Conservation (phyloP, 2,113 vertebrate species). For the Cololabis saira region DNA sequence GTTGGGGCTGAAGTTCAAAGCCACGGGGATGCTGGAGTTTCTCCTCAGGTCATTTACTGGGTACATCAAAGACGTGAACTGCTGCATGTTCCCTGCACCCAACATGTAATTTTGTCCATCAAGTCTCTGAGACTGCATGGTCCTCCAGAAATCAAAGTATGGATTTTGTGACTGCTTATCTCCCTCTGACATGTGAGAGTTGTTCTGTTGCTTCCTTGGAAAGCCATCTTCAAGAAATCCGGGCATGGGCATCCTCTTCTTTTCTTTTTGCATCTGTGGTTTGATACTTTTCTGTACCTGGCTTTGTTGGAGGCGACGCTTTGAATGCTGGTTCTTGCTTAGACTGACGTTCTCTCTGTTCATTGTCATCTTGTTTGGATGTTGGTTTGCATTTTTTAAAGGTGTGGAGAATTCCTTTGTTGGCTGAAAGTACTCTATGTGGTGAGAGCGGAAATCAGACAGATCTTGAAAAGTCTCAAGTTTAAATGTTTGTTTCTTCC, state of each 20-base stretch:
- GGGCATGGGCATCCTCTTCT: slow-evolving; percentile 38
- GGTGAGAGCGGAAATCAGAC: slow-evolving; percentile 42
- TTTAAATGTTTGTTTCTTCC: slow-evolving; percentile 36
- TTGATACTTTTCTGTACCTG: slow-evolving; percentile 56
- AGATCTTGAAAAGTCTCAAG: slow-evolving; percentile 45
- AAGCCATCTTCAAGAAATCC: slow-evolving; percentile 38
- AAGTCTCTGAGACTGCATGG: slow-evolving; percentile 43
- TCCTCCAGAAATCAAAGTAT: slow-evolving; percentile 47
- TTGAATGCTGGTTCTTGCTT: slow-evolving; percentile 48
- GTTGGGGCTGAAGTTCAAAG: slow-evolving; percentile 64
- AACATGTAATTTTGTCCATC: slow-evolving; percentile 34
- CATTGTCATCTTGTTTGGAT: slow-evolving; percentile 50
- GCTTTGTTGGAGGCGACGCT: slow-evolving; percentile 45
- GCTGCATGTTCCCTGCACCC: slow-evolving; percentile 28
- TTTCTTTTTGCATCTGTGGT: slow-evolving; percentile 61
- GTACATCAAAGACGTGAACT: slow-evolving; percentile 49
- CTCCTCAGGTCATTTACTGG: slow-evolving; percentile 51
- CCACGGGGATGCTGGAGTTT: slow-evolving; percentile 16
- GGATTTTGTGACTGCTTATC: slow-evolving; percentile 52
- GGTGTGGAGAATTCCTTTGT: slow-evolving; percentile 32
- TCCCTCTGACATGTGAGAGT: slow-evolving; percentile 28
- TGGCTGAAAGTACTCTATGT: slow-evolving; percentile 43
- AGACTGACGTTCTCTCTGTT: slow-evolving; percentile 45
- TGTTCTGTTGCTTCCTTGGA: slow-evolving; percentile 29
- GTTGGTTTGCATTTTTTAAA: slow-evolving; percentile 37